A percentile compares a stretch with the other conserved stretches of the same genome.
Conservation (phyloP, 2,113 vertebrate species). For the Scopus umbretta region DNA sequence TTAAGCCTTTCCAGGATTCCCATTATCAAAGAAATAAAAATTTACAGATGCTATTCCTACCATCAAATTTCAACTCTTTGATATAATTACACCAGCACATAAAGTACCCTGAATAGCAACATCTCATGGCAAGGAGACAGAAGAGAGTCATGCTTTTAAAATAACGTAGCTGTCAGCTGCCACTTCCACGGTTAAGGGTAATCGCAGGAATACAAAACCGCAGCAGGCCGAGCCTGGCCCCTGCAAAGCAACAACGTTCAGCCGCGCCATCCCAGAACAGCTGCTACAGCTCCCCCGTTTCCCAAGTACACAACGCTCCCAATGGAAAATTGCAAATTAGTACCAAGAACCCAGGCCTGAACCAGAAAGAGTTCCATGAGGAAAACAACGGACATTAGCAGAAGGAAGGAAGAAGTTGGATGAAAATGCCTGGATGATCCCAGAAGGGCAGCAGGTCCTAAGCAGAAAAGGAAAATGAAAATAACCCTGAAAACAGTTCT, state of each 20-base stretch:
- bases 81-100: neutral
- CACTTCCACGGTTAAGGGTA: neutral
- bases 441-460: neutral
- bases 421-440: neutral
- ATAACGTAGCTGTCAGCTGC: accelerated
- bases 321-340: neutral
- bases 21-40: neutral
- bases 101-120: neutral
- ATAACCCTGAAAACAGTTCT: neutral
- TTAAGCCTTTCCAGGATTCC: neutral
- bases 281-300: accelerated
- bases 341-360: neutral
- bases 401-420: neutral
- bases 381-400: neutral
- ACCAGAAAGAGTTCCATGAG: neutral
- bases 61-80: neutral
- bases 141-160: neutral
- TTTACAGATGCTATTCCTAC: neutral
- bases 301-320: neutral
- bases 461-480: neutral
- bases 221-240: neutral
- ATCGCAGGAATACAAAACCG: neutral
- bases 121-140: neutral
- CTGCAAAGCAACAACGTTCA: neutral
- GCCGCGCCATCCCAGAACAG: neutral